Conservation (phyloP, 2,888 invertebrate genomes). For the Nowickia ferox region DNA sequence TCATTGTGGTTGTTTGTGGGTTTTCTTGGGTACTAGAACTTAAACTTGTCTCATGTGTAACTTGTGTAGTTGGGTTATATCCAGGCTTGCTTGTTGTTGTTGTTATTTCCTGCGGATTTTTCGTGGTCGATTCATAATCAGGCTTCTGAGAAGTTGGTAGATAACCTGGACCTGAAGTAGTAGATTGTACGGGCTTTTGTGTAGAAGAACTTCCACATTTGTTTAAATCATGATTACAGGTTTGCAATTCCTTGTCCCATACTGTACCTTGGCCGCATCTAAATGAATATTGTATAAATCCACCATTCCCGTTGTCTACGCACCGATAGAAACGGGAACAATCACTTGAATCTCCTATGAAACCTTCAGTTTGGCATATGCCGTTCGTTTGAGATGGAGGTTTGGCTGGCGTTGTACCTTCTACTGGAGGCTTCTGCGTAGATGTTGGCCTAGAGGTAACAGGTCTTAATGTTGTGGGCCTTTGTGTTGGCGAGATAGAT, state of each 20-base stretch:
- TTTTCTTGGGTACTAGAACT: not conserved
- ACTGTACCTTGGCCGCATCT: slow-evolving; percentile 87
- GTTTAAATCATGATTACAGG: slow-evolving; percentile 81
- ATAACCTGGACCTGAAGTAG: slow-evolving; percentile 56
- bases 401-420: slow-evolving; percentile 55
- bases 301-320: slow-evolving; percentile 86
- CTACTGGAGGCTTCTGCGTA: slow-evolving; percentile 62
- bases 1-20: slow-evolving; percentile 31
- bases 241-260: slow-evolving; percentile 84
- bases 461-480: slow-evolving; percentile 68
- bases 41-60: not conserved
- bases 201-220: slow-evolving; percentile 72
- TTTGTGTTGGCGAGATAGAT: slow-evolving; percentile 38
- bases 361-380: slow-evolving; percentile 83
- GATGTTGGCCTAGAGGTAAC: slow-evolving; percentile 61
- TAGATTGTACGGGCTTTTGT: slow-evolving; percentile 23
- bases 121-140: slow-evolving; percentile 44
- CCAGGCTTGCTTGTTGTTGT: not conserved
- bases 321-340: slow-evolving; percentile 89
- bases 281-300: slow-evolving; percentile 86
- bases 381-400: slow-evolving; percentile 61
- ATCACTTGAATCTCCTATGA: slow-evolving; percentile 83
- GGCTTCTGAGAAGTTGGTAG: slow-evolving; percentile 66
- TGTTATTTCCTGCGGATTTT: slow-evolving; percentile 29
- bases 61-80: too few species aligned